Conservation (phyloP, 2,888 invertebrate genomes). For the Drosophila rubida region DNA sequence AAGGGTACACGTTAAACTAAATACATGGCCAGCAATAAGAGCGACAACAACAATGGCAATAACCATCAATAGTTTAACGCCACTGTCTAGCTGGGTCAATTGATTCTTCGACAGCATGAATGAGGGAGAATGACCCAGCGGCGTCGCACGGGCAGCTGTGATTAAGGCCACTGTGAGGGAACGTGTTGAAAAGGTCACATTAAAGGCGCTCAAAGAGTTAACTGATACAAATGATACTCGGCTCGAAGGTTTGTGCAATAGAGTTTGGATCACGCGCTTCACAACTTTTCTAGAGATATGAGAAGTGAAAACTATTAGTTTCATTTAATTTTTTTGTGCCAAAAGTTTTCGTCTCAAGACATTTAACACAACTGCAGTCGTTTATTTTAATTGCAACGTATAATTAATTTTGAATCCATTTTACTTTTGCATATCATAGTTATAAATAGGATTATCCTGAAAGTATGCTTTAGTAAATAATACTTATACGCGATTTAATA, state of each 20-base stretch:
- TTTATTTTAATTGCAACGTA: too few species aligned
- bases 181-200: slow-evolving; percentile 28
- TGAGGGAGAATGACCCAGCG: not conserved
- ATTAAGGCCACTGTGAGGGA: slow-evolving; percentile 55
- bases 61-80: slow-evolving; percentile 25
- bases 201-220: slow-evolving; percentile 17
- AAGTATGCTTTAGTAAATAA: not conserved
- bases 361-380: too few species aligned
- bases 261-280: too few species aligned
- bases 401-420: too few species aligned
- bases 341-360: too few species aligned
- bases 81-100: slow-evolving; percentile 44
- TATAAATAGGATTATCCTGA: not conserved
- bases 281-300: not conserved
- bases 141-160: slow-evolving; percentile 45
- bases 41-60: slow-evolving; percentile 22
- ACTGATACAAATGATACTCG: not conserved
- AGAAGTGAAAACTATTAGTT: too few species aligned
- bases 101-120: slow-evolving; percentile 30
- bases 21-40: slow-evolving; percentile 41
- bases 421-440: too few species aligned
- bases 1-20: slow-evolving; percentile 62
- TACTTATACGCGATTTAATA: too few species aligned
- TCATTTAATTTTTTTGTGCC: too few species aligned
- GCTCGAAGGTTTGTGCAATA: not conserved